phyloP scores from a whole-genome alignment of 2,888 invertebrate genomes.

The Dynastes tityus region DNA sequence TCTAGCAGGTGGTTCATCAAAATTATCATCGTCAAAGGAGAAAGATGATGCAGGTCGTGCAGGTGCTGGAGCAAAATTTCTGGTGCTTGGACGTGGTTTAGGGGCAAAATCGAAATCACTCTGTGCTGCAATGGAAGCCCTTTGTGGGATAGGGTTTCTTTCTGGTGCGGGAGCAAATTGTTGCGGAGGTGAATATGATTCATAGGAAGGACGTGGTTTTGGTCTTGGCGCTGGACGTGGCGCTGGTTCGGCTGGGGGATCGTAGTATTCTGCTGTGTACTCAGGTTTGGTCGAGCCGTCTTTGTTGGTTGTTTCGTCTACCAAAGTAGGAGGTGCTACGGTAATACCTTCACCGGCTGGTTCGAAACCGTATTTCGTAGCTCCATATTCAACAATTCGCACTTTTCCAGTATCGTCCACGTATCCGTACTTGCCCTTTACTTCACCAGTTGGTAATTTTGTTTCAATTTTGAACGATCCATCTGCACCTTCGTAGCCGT shows the following conservation, averaged over 20 bases:
- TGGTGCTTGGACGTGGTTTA: conserved; percentile 55
- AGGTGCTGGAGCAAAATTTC: conserved; percentile 59
- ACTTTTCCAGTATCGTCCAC: conserved; percentile 87
- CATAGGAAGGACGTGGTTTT: conserved; percentile 58
- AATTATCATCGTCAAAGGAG: conserved; percentile 63
- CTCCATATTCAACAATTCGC: conserved; percentile 90
- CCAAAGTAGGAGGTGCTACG: conserved; percentile 79
- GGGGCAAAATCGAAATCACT: conserved; percentile 47
- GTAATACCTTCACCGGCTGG: conserved; percentile 91
- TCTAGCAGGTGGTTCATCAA: conserved; percentile 62
- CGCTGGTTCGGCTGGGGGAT: conserved; percentile 56
- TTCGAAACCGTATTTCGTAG: conserved; percentile 90
- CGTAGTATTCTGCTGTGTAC: conserved; percentile 68
- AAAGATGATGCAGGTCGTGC: conserved; percentile 64
- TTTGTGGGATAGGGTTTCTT: conserved; percentile 51
- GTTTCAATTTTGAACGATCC: conserved; percentile 94
- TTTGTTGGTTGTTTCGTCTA: conserved; percentile 73
- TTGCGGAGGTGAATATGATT: conserved; percentile 54
- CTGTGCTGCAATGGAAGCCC: conserved; percentile 25
- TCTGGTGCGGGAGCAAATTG: conserved; percentile 57
- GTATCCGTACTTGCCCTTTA: conserved; percentile 93
- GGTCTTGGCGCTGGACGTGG: conserved; percentile 60
- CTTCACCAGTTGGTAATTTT: conserved; percentile 85
- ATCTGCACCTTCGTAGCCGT: conserved; percentile 91
- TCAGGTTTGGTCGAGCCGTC: conserved; percentile 67